Percentiles rank a stretch among this genome's conserved stretches.
phyloP scores from a whole-genome alignment of 2,113 vertebrate genomes.

The zebrafish (Danio rerio) region DNA sequence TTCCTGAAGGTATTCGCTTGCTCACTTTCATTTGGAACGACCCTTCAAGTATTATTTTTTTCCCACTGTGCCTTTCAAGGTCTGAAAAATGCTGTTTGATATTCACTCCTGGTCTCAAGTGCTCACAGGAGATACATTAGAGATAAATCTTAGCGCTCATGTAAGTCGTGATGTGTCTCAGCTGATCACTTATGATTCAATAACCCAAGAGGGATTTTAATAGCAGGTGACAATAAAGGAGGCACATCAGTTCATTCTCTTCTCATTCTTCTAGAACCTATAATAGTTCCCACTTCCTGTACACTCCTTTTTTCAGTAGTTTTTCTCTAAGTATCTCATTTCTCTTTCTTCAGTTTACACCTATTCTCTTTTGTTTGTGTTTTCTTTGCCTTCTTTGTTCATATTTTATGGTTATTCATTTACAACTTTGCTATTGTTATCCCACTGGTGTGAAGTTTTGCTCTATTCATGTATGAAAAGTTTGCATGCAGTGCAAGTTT shows the following conservation, averaged over 20 bases:
- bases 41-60: not conserved
- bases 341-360: not conserved
- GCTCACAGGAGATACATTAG: not conserved
- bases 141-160: not conserved
- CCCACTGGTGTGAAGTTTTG: not conserved
- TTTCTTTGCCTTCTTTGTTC: not conserved
- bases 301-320: not conserved
- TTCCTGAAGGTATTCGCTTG: not conserved
- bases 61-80: not conserved
- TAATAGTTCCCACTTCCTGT: not conserved
- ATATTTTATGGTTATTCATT: not conserved
- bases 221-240: not conserved
- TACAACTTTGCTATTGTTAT: not conserved
- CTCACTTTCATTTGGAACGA: not conserved
- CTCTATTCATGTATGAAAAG: no score
- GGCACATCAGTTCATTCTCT: not conserved
- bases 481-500: no score
- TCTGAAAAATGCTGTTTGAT: not conserved
- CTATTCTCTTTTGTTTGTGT: not conserved
- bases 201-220: not conserved
- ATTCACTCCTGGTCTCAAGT: not conserved
- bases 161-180: not conserved
- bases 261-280: constrained; percentile 10
- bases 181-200: not conserved
- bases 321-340: not conserved